Evolutionary conservation across 2,797 vertebrate species (phyloP).

Genomic region (Spheniscus humboldti): DNA sequence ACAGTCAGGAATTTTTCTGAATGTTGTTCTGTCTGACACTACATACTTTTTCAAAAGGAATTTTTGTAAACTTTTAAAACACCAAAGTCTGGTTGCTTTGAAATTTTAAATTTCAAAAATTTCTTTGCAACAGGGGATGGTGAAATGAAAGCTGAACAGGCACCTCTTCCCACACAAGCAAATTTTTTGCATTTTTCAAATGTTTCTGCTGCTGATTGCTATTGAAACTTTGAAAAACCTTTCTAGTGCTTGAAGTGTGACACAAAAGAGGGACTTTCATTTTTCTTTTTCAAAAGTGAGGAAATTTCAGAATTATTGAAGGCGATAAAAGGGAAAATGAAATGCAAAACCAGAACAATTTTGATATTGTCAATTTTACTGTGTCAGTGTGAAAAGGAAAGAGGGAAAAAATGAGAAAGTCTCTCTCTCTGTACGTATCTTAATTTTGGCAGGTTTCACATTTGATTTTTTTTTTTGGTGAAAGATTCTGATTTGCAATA

Average conservation of each 20-base stretch:
- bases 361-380: neutral
- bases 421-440: neutral
- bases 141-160: constrained; percentile 3
- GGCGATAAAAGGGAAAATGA: neutral
- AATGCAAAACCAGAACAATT: neutral
- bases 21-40: neutral
- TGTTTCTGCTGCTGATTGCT: neutral
- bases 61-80: neutral
- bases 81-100: neutral
- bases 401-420: neutral
- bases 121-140: neutral
- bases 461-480: neutral
- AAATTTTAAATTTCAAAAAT: neutral
- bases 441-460: neutral
- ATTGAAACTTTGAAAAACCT: neutral
- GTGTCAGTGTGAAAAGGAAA: neutral
- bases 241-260: neutral
- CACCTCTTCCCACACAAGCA: neutral
- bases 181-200: neutral
- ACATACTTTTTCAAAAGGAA: neutral
- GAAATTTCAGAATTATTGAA: neutral
- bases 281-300: neutral
- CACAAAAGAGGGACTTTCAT: neutral
- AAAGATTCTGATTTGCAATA: neutral
- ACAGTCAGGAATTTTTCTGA: neutral